Conservation (phyloP, 2,113 vertebrate genomes). For the Dasyornis broadbenti region DNA sequence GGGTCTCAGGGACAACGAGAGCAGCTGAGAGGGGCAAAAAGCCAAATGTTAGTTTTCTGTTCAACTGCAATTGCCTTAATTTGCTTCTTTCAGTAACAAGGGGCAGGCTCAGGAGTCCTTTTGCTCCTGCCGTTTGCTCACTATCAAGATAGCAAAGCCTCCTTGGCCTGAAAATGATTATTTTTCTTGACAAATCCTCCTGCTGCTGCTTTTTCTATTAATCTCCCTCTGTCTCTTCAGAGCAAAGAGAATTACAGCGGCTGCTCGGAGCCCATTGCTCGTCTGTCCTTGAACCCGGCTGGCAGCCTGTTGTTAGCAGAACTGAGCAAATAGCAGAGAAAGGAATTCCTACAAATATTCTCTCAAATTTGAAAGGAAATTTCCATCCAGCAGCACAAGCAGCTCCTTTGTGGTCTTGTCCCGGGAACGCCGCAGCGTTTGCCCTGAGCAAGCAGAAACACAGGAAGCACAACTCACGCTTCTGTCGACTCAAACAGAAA, state of each 20-base stretch:
- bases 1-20: not conserved
- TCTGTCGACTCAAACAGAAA: not conserved
- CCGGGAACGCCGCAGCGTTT: not conserved
- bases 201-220: conserved; percentile 29
- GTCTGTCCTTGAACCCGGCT: conserved; percentile 32
- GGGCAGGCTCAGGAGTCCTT: conserved; percentile 3
- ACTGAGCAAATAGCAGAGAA: not conserved
- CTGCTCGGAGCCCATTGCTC: not conserved
- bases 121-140: conserved; percentile 5
- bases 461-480: not conserved
- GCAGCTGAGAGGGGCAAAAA: not conserved
- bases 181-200: conserved; percentile 52
- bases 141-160: not conserved
- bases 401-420: not conserved
- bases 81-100: not conserved
- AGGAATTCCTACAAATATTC: conserved; percentile 12
- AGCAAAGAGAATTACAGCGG: conserved; percentile 26
- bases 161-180: conserved; percentile 35
- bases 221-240: conserved; percentile 32
- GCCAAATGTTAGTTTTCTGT: not conserved
- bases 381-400: not conserved
- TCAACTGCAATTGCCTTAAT: not conserved
- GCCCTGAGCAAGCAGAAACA: conserved; percentile 16
- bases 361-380: not conserved
- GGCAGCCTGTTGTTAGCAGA: conserved; percentile 8